Conservation (phyloP, 2,888 invertebrate genomes). For the Dioctria linearis region DNA sequence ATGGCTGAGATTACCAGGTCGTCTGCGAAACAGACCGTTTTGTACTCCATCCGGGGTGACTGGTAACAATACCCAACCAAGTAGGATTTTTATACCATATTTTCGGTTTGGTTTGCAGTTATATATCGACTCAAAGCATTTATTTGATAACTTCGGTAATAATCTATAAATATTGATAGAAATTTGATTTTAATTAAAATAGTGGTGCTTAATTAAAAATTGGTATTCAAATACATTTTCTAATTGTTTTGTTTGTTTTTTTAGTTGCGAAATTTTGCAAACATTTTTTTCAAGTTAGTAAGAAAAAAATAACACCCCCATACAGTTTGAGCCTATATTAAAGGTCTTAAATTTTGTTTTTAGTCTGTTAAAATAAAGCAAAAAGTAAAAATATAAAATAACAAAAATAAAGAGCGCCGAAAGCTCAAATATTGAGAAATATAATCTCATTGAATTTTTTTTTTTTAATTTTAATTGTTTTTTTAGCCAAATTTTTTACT, state of each 20-base stretch:
- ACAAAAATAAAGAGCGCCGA: slow-evolving; percentile 32
- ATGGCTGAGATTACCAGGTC: too few species aligned
- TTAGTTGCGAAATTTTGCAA: not conserved
- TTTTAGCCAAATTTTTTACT: slow-evolving; percentile 13
- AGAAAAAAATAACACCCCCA: not conserved
- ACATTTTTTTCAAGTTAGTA: not conserved
- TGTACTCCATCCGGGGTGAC: too few species aligned
- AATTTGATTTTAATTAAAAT: slow-evolving; percentile 2
- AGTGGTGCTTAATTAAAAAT: too few species aligned
- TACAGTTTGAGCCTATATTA: slow-evolving; percentile 1
- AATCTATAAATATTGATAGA: not conserved
- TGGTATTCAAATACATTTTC: too few species aligned
- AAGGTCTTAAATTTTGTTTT: not conserved
- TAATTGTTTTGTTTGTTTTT: not conserved
- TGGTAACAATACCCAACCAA: too few species aligned
- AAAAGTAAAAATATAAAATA: not conserved
- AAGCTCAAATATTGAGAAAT: slow-evolving; percentile 41
- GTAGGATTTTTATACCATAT: too few species aligned
- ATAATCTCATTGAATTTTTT: slow-evolving; percentile 6
- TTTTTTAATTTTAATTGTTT: slow-evolving; percentile 22
- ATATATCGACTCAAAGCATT: too few species aligned
- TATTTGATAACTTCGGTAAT: not conserved
- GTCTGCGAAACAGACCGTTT: too few species aligned
- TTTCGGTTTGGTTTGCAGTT: too few species aligned
- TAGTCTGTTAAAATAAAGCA: not conserved